phyloP scores from a whole-genome alignment of 2,797 vertebrate species.

The Coregonus suidteri region DNA sequence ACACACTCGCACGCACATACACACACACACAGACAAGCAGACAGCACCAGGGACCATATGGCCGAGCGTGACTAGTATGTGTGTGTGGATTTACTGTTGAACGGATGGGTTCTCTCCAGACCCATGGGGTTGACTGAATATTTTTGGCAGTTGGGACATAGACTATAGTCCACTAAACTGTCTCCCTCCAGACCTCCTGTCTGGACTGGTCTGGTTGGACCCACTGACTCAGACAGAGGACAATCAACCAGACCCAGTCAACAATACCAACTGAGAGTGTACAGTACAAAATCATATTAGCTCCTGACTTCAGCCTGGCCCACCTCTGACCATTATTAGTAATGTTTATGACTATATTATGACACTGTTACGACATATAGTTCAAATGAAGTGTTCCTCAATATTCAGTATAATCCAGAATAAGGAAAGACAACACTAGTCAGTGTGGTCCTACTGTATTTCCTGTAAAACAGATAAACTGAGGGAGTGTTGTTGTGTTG shows the following conservation, averaged over 20 bases:
- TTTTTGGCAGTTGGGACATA: conserved; percentile 69
- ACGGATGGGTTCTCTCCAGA: conserved; percentile 63
- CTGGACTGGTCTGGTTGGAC: background rate
- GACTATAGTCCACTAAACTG: conserved; percentile 60
- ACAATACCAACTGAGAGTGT: conserved; percentile 52
- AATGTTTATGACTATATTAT: background rate
- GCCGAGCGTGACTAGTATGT: background rate
- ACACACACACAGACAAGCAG: too few species aligned
- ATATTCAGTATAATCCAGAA: too few species aligned
- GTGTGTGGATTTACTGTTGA: conserved; percentile 62
- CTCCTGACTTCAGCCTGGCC: conserved; percentile 52
- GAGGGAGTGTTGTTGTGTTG: background rate
- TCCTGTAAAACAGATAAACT: background rate
- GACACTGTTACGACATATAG: background rate
- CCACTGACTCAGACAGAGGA: conserved; percentile 70
- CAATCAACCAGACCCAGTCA: conserved; percentile 75
- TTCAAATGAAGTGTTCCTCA: too few species aligned
- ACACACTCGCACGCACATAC: background rate
- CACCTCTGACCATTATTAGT: background rate
- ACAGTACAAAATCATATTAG: conserved; percentile 63
- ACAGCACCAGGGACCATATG: background rate
- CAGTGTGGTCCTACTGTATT: background rate
- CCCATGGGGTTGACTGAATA: conserved; percentile 66
- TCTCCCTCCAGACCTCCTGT: conserved; percentile 36
- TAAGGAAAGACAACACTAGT: background rate